Conservation (phyloP, 2,888 invertebrate genomes). For the Cordilura impudica region DNA sequence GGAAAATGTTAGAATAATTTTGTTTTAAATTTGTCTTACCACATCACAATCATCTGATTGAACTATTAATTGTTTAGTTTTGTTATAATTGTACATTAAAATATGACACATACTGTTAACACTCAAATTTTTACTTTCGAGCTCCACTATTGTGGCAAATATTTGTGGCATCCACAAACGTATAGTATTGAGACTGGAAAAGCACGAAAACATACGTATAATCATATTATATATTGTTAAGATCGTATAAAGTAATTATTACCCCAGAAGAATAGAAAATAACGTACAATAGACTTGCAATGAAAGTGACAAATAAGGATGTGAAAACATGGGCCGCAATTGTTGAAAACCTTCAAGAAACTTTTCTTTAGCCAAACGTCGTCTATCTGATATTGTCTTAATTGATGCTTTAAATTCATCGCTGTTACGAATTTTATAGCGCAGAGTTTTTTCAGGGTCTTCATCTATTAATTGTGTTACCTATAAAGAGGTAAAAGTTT, state of each 20-base stretch:
- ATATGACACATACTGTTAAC: conserved; percentile 70
- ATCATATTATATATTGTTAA: neutral
- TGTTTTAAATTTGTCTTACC: conserved; percentile 65
- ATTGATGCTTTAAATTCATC: neutral
- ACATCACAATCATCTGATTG: conserved; percentile 66
- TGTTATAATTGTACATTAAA: conserved; percentile 68
- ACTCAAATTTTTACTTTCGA: conserved; percentile 69
- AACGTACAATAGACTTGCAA: conserved; percentile 82
- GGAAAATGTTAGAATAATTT: neutral
- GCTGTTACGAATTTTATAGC: conserved; percentile 41
- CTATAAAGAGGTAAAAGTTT: too few relatives aligned
- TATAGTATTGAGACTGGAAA: conserved; percentile 84
- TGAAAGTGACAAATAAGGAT: conserved; percentile 82
- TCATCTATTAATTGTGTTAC: conserved; percentile 70
- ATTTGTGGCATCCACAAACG: conserved; percentile 92
- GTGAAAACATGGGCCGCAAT: conserved; percentile 83
- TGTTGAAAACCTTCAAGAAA: conserved; percentile 80
- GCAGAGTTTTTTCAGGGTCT: conserved; percentile 60
- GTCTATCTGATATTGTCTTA: conserved; percentile 29
- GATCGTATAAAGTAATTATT: too few relatives aligned
- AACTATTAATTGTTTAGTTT: conserved; percentile 47
- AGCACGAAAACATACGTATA: neutral
- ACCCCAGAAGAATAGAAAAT: conserved; percentile 84
- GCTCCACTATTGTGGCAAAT: conserved; percentile 83
- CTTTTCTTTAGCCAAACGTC: neutral